Base-by-base conservation (phyloP, 2,888 invertebrate species). In the Autographa gamma region DNA sequence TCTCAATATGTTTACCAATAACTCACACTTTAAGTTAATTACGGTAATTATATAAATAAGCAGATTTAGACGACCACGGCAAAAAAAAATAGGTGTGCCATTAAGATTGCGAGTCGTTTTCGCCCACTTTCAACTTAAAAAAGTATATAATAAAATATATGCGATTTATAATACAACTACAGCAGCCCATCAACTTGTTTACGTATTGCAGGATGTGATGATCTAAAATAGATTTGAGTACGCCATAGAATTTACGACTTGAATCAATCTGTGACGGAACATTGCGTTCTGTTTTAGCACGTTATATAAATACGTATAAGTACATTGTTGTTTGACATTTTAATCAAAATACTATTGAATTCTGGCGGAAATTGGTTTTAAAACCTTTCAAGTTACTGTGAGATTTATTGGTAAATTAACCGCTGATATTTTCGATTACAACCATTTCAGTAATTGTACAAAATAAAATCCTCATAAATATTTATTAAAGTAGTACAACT, bases 391-490 rank as follows among this genome's bases (percentile, higher is more conserved):
- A n/a, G n/a, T n/a, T n/a, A n/a, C n/a, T n/a, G 11, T 31, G 32
- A 18, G 62, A 69, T 38, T 59, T 65, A 63, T 66, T 63, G 59
- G 56, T 76, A 74, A 65, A 71, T 63, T 54, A 7, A 60, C 56
- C 38, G 59, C 18, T 41, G 13, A 43, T 14, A 18, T 41, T 61
- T 25, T 25, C 43, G 19, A 41, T 25, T 14, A 25, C n/a, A 43
- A 18, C 19, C 61, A 61, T 25, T 19, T 43, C 14, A 19, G 54
- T 56, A 56, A 56, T 25, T n/a, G 48, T 48, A 11, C 7, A 19
- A 19, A 54, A 54, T 54, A 54, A 18, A 14, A 14, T 9, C 18
- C 19, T 19, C 4, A 11, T 54, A 19, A 54, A 11, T 18, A 19
- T 54, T 54, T 54, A 54, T 54, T 19, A 18, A 56, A 56, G 19